Evolutionary conservation across 2,888 invertebrate genomes (phyloP).

Genomic region (Spisula solida): DNA sequence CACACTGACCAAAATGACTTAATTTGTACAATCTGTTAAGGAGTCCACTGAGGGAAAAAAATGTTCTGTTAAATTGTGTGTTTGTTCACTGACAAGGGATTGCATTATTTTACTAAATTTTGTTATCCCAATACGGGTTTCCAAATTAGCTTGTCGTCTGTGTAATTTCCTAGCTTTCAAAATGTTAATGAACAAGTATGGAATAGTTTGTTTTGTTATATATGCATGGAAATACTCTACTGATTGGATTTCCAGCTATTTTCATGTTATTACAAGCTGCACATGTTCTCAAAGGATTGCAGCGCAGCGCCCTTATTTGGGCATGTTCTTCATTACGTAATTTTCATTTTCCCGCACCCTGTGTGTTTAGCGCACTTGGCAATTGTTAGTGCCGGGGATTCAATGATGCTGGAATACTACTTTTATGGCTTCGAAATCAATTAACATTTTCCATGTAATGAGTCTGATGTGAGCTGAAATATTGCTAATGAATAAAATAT

Average conservation of each 20-base stretch:
- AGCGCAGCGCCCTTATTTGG: constrained; percentile 18
- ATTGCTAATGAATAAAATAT: constrained; percentile 27
- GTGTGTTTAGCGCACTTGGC: not conserved
- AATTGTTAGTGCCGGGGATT: not conserved
- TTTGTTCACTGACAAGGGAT: not conserved
- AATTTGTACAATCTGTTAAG: too few species aligned
- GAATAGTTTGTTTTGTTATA: constrained; percentile 20
- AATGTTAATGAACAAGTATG: constrained; percentile 19
- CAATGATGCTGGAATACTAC: constrained; percentile 2
- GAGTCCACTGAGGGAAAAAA: too few species aligned
- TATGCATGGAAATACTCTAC: constrained; percentile 12
- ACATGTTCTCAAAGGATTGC: not conserved
- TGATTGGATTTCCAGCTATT: not conserved
- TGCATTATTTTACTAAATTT: not conserved
- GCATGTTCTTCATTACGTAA: not conserved
- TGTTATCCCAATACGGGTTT: not conserved
- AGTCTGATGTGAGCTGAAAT: not conserved
- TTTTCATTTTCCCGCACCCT: constrained; percentile 28
- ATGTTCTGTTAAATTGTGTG: not conserved
- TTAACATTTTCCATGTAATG: constrained; percentile 19
- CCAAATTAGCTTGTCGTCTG: constrained; percentile 20
- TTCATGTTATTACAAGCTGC: not conserved
- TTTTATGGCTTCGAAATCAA: constrained; percentile 25
- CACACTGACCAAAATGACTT: too few species aligned
- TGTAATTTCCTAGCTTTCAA: constrained; percentile 16